Evolutionary conservation across 1,140 invertebrate species (phyloP).

Genomic region (Macrobrachium rosenbergii): DNA sequence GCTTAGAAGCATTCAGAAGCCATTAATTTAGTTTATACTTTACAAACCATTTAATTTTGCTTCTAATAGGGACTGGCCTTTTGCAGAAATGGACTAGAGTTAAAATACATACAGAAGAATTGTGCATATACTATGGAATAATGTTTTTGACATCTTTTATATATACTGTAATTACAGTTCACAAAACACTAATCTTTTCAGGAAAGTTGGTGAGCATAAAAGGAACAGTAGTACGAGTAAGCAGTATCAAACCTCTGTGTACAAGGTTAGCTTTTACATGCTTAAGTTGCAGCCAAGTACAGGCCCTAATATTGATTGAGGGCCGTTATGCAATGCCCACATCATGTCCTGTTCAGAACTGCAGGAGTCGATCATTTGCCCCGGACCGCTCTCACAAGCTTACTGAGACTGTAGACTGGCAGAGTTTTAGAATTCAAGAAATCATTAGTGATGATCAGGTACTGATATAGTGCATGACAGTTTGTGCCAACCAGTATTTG

Average conservation of each 20-base stretch:
- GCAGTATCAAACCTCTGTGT: slow-evolving; percentile 81
- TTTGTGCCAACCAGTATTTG: too few relatives aligned
- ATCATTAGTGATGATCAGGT: slow-evolving; percentile 69
- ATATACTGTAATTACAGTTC: too few relatives aligned
- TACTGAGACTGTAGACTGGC: slow-evolving; percentile 82
- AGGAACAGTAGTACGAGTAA: slow-evolving; percentile 88
- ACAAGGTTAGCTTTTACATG: slow-evolving; percentile 85
- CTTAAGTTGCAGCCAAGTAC: slow-evolving; percentile 77
- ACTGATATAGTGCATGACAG: not conserved
- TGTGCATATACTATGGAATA: too few relatives aligned
- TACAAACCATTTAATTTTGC: too few relatives aligned
- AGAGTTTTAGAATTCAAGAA: slow-evolving; percentile 87
- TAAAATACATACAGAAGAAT: too few relatives aligned
- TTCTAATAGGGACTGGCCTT: too few relatives aligned
- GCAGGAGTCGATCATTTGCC: slow-evolving; percentile 77
- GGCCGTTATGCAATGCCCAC: slow-evolving; percentile 76
- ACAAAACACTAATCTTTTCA: slow-evolving; percentile 67
- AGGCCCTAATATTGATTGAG: slow-evolving; percentile 77
- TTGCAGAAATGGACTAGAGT: too few relatives aligned
- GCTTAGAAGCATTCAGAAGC: too few relatives aligned
- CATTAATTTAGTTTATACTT: too few relatives aligned
- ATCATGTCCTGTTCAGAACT: slow-evolving; percentile 73
- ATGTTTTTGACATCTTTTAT: too few relatives aligned
- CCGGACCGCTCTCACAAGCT: slow-evolving; percentile 78
- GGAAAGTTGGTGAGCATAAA: slow-evolving; percentile 86